phyloP scores from a whole-genome alignment of 2,888 invertebrate species.

The Xanthorhoe designata region DNA sequence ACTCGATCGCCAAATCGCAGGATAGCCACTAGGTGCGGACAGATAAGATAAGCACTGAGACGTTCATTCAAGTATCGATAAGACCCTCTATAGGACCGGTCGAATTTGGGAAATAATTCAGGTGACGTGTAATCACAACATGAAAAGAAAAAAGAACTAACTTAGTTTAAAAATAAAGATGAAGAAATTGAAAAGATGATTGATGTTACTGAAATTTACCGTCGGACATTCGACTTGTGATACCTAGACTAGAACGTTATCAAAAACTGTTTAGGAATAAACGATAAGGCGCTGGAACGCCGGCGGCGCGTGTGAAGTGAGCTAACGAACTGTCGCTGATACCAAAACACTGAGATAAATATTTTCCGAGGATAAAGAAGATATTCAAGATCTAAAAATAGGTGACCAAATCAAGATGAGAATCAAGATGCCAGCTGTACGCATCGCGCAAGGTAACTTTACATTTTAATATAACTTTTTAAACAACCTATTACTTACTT shows the following conservation, averaged over 20 bases:
- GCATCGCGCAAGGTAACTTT: slow-evolving; percentile 95
- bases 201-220: slow-evolving; percentile 64
- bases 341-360: slow-evolving; percentile 72
- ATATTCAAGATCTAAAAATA: slow-evolving; percentile 82
- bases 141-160: slow-evolving; percentile 77
- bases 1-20: slow-evolving; percentile 65
- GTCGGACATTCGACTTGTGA: slow-evolving; percentile 77
- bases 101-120: slow-evolving; percentile 68
- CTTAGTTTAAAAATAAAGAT: slow-evolving; percentile 54
- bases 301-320: slow-evolving; percentile 83
- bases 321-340: slow-evolving; percentile 71
- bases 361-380: slow-evolving; percentile 73
- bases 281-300: slow-evolving; percentile 80
- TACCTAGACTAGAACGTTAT: slow-evolving; percentile 71
- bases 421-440: slow-evolving; percentile 98
- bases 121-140: slow-evolving; percentile 64
- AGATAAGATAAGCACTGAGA: slow-evolving; percentile 81
- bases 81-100: slow-evolving; percentile 72
- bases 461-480: slow-evolving; percentile 8
- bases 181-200: slow-evolving; percentile 71
- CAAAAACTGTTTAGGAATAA: slow-evolving; percentile 70
- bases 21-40: slow-evolving; percentile 76
- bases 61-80: slow-evolving; percentile 80
- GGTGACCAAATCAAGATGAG: slow-evolving; percentile 93
- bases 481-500: background rate